Percentiles rank a stretch among this genome's conserved stretches.
Conservation (phyloP, 1,140 invertebrate genomes). For the Bemisia tabaci region DNA sequence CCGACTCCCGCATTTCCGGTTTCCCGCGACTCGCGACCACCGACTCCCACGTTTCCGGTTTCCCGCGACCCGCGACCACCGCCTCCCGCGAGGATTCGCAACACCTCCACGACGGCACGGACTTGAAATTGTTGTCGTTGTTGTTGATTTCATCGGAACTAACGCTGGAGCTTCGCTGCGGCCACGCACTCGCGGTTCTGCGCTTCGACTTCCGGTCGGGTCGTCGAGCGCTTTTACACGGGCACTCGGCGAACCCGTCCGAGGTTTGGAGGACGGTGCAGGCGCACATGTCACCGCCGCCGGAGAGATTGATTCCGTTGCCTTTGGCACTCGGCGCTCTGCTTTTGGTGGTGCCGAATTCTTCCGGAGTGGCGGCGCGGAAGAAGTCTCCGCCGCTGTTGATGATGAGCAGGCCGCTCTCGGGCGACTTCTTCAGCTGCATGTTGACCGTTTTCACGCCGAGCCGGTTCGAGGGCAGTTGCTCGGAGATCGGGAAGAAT, state of each 20-base stretch:
- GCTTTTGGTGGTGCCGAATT: background rate
- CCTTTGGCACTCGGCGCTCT: background rate
- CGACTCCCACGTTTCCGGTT: too few relatives aligned
- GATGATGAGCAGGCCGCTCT: background rate
- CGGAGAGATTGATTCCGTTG: too few relatives aligned
- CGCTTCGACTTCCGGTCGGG: background rate
- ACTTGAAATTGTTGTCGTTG: background rate
- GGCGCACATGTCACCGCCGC: background rate
- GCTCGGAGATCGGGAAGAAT: background rate
- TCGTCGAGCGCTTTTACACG: background rate
- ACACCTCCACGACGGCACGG: background rate
- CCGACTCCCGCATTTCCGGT: too few relatives aligned
- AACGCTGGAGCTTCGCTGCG: background rate
- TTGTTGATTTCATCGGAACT: background rate
- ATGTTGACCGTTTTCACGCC: background rate
- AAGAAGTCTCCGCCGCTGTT: background rate
- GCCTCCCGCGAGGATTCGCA: too few relatives aligned
- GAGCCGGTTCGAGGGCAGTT: background rate
- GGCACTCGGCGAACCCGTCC: background rate
- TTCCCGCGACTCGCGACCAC: too few relatives aligned
- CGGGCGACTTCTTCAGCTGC: background rate
- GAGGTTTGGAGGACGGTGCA: background rate
- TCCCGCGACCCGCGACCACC: too few relatives aligned
- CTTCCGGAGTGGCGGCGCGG: background rate
- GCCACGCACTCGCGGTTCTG: background rate